Evolutionary conservation across 2,797 vertebrate genomes (phyloP).

Genomic region (Lutjanus argentimaculatus): DNA sequence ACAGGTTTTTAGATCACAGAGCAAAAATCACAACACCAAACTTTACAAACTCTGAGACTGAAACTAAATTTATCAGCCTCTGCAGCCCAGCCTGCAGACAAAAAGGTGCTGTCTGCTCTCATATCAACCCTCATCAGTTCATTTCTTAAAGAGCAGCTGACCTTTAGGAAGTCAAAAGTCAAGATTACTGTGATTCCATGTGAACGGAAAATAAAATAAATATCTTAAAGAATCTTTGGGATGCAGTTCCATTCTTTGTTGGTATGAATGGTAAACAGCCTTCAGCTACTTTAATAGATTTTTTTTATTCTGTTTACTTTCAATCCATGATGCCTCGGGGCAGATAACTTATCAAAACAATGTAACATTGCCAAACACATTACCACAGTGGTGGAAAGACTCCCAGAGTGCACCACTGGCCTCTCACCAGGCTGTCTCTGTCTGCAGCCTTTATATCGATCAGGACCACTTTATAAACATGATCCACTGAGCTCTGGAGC

Average conservation of each 20-base stretch:
- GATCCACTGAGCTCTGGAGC: too few relatives aligned
- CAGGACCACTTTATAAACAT: too few relatives aligned
- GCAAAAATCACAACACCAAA: not conserved
- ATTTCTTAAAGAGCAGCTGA: not conserved
- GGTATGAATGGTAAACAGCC: not conserved
- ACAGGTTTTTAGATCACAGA: not conserved
- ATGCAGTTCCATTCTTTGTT: not conserved
- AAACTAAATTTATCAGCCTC: not conserved
- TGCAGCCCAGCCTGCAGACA: not conserved
- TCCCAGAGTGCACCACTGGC: too few relatives aligned
- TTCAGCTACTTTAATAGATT: not conserved
- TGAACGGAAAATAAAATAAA: not conserved
- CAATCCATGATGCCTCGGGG: not conserved
- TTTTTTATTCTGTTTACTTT: not conserved
- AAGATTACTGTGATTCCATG: not conserved
- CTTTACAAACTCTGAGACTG: not conserved
- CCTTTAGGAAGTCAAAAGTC: not conserved
- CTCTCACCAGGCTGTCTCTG: too few relatives aligned
- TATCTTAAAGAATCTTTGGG: not conserved
- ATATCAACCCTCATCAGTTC: not conserved
- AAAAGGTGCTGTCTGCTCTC: too few relatives aligned
- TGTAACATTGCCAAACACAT: not conserved
- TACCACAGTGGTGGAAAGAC: not conserved
- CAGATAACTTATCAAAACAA: conserved; percentile 1
- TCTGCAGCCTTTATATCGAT: too few relatives aligned